Base-by-base conservation (phyloP, 2,797 vertebrate genomes). In the Neosalanx taihuensis region DNA sequence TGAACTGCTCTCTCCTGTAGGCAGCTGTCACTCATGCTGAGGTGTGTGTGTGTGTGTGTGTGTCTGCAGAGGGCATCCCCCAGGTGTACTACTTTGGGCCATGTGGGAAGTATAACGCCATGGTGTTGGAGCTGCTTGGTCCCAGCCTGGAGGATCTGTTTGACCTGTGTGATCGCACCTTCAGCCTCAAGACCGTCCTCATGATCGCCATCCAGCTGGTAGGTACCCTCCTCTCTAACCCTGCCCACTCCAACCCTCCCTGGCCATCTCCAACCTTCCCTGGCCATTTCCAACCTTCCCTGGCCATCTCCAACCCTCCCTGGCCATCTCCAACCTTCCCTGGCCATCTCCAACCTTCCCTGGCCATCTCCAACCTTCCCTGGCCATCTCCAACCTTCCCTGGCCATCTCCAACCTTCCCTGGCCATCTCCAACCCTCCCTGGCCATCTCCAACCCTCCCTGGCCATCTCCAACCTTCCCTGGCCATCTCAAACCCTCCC, bases 151-250 rank as follows among this genome's bases (percentile, higher is more conserved):
- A 99, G 89, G 97, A 99, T 86, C 94, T 99, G 75, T 99, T 99
- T 3, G 97, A 99, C 90, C 93, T 99, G 84, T 99, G 97, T 3
- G 96, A 99, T 86, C 95, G 97, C 80, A 96, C 96, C 67, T 99
- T 99, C 91, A 96, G 96, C 18, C 96, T 99, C 87, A 99, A 99
- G 91, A 98, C 97, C 0, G 97, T 99, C 92, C 95, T 99, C 86
- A 99, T 99, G 97, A 99, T 99, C 70, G 97, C 97, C 46, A 96
- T 99, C 91, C 97, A 99, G 91, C 92, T 99, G 95, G 97, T 99
- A 89, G 91, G 12, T 29, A 30, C 5, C 30, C 12, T 5, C 3
- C 5, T 23, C 7, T 10, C 23, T 20, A 26, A 20, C 57, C 6
- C n/a, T 58, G 13, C 49, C 13, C 49, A 10, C 35, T 29, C 59